Evolutionary conservation across 1,140 invertebrate genomes (phyloP).

Genomic region (Carposina sasakii): DNA sequence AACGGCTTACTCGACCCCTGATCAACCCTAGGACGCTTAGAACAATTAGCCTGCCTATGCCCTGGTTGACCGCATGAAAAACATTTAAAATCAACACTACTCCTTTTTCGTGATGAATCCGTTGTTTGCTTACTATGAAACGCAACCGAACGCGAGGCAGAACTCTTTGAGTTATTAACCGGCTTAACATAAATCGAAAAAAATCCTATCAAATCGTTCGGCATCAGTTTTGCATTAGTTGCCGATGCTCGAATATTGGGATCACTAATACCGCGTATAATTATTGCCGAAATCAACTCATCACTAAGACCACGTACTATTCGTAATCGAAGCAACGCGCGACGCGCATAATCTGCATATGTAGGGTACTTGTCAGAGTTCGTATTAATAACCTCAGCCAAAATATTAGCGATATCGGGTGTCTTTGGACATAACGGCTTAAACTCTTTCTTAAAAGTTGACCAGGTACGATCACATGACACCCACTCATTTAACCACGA

Average conservation of each 20-base stretch:
- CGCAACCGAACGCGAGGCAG: no score
- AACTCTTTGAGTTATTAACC: no score
- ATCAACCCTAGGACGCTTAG: no score
- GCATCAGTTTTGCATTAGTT: neutral
- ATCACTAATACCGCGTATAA: conserved; percentile 6
- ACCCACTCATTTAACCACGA: conserved; percentile 11
- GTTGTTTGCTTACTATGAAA: no score
- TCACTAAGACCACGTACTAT: conserved; percentile 9
- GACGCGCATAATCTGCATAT: conserved; percentile 13
- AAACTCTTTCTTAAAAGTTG: conserved; percentile 5
- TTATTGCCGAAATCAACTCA: conserved; percentile 1
- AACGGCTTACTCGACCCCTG: no score
- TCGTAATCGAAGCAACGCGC: conserved; percentile 1
- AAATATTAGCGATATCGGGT: conserved; percentile 4
- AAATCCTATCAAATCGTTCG: conserved; percentile 5
- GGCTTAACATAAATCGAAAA: conserved; percentile 8
- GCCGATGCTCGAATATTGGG: neutral
- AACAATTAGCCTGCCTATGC: no score
- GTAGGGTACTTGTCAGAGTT: conserved; percentile 6
- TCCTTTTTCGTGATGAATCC: no score
- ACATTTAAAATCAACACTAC: no score
- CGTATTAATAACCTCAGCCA: neutral
- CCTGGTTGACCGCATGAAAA: no score
- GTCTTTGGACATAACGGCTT: conserved; percentile 9
- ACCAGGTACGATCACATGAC: neutral